These are phyloP conservation scores for Drosophila anomelani DNA, from an alignment of 2,888 invertebrate species.

Conservation along the genomic window DNA sequence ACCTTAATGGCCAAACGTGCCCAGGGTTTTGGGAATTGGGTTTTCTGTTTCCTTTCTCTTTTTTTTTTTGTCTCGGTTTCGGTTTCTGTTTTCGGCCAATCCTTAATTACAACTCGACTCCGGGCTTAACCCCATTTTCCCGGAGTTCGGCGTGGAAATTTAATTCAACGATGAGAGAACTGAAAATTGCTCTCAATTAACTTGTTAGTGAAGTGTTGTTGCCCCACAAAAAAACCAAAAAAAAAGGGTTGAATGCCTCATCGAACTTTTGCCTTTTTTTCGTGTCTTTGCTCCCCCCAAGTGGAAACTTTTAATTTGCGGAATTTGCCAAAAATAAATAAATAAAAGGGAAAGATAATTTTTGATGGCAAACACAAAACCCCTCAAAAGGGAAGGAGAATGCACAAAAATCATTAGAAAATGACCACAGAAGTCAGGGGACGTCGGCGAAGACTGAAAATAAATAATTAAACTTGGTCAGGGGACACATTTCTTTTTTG, in stretches of 20 bases:
- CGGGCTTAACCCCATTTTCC: conserved; percentile 7
- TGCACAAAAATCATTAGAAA: conserved; percentile 10
- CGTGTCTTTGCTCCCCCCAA: neutral
- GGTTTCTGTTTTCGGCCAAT: conserved; percentile 11
- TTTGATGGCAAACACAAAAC: conserved; percentile 21
- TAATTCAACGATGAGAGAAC: conserved; percentile 44
- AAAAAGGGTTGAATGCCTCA: conserved; percentile 37
- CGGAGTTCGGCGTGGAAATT: conserved; percentile 19
- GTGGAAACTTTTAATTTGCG: conserved; percentile 63
- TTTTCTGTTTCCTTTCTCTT: neutral
- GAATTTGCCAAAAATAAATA: conserved; percentile 32
- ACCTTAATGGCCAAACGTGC: conserved; percentile 62
- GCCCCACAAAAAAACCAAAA: conserved; percentile 7
- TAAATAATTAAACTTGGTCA: conserved; percentile 58
- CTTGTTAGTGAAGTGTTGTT: conserved; percentile 44
- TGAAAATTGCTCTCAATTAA: conserved; percentile 58
- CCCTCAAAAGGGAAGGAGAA: neutral
- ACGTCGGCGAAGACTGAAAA: neutral
- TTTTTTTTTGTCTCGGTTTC: conserved; percentile 1
- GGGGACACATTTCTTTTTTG: conserved; percentile 4
- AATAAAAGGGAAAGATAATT: conserved; percentile 17
- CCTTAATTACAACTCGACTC: conserved; percentile 34
- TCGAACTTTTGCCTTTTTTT: conserved; percentile 12
- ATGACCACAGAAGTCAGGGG: conserved; percentile 14
- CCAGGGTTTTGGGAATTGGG: conserved; percentile 22